Conservation (phyloP, 2,797 vertebrate species). For the Prunella strophiata region DNA sequence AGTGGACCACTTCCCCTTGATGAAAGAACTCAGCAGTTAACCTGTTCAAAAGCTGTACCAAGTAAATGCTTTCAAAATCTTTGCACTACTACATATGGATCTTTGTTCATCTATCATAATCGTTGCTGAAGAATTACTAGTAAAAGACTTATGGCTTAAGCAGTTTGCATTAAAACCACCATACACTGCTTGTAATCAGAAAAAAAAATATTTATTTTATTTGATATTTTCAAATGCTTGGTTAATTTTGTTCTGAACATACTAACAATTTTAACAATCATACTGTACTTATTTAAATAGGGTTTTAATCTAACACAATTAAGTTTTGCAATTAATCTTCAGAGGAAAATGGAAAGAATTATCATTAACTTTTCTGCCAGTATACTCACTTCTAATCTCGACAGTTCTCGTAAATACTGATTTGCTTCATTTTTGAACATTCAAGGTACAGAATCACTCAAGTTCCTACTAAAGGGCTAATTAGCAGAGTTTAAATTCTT, state of each 20-base stretch:
- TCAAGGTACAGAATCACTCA: slow-evolving; percentile 66
- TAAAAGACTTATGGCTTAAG: background rate
- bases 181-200: slow-evolving; percentile 46
- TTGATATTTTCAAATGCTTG: slow-evolving; percentile 58
- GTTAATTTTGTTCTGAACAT: slow-evolving; percentile 72
- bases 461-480: slow-evolving; percentile 66
- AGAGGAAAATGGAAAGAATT: slow-evolving; percentile 72
- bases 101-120: background rate
- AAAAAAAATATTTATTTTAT: slow-evolving; percentile 51
- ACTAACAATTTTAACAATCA: slow-evolving; percentile 73
- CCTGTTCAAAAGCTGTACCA: background rate
- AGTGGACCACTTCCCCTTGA: background rate
- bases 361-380: slow-evolving; percentile 69
- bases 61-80: slow-evolving; percentile 2
- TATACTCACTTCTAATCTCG: slow-evolving; percentile 68
- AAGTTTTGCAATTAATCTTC: slow-evolving; percentile 77
- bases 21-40: background rate
- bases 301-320: slow-evolving; percentile 77
- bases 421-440: slow-evolving; percentile 73
- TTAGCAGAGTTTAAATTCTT: slow-evolving; percentile 71
- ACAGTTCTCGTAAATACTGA: slow-evolving; percentile 63
- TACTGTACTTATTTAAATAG: slow-evolving; percentile 76
- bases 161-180: slow-evolving; percentile 34
- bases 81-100: background rate
- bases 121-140: background rate